These are phyloP conservation scores for Lasaia peninsularis DNA, from an alignment of 1,140 invertebrate genomes.

Conservation along the genomic window DNA sequence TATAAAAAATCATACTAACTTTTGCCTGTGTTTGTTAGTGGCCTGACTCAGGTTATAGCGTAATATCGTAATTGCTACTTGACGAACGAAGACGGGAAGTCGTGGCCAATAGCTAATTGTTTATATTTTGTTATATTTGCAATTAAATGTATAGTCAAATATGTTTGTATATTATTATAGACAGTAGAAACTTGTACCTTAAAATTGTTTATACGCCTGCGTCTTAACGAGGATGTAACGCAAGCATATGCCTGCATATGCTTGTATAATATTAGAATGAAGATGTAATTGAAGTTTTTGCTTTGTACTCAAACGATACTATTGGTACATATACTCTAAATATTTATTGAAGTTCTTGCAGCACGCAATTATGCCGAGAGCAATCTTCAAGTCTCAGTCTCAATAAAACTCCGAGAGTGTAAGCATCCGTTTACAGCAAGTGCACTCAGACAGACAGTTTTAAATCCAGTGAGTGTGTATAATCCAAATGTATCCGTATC, in stretches of 20 bases:
- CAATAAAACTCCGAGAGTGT: slow-evolving; percentile 38
- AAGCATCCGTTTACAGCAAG: slow-evolving; percentile 43
- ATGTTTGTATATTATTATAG: no score
- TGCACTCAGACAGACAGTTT: slow-evolving; percentile 48
- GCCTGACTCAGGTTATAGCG: no score
- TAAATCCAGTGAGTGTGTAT: slow-evolving; percentile 36
- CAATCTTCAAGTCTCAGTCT: slow-evolving; percentile 48
- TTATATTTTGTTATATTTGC: no score
- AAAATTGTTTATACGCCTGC: no score
- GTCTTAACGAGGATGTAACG: neutral
- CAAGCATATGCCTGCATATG: no score
- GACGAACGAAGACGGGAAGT: no score
- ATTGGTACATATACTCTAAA: slow-evolving; percentile 16
- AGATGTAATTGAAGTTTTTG: neutral
- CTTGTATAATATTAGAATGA: neutral
- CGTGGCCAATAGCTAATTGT: no score
- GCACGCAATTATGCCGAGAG: slow-evolving; percentile 38
- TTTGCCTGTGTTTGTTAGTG: no score
- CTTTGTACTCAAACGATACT: neutral
- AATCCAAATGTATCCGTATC: slow-evolving; percentile 48
- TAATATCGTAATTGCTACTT: no score
- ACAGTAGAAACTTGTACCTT: no score
- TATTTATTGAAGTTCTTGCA: slow-evolving; percentile 24
- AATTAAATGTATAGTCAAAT: no score
- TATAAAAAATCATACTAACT: no score